phyloP scores from a whole-genome alignment of 2,888 invertebrate genomes.

The Nesidiocoris tenuis region DNA sequence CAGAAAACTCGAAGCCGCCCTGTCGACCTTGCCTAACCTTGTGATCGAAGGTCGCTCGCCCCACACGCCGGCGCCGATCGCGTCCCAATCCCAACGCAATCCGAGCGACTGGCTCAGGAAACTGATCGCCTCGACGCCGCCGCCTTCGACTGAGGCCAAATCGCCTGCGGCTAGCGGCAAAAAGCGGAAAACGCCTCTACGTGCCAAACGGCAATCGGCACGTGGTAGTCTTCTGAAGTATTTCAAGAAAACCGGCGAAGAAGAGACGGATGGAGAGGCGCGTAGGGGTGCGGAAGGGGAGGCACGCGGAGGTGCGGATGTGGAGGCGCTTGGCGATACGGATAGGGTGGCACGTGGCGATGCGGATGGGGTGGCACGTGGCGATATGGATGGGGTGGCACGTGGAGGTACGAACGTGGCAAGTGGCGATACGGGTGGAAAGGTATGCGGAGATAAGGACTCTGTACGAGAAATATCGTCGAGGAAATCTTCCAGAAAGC shows the following conservation, averaged over 20 bases:
- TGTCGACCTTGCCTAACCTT: constrained; percentile 69
- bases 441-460: too few species aligned
- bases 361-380: too few species aligned
- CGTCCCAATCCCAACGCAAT: background rate
- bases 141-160: background rate
- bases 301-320: too few species aligned
- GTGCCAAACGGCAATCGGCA: background rate
- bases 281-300: too few species aligned
- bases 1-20: constrained; percentile 1
- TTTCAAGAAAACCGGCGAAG: constrained; percentile 13
- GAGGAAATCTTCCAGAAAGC: too few species aligned
- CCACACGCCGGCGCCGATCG: constrained; percentile 61
- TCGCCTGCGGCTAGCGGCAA: constrained; percentile 5
- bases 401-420: too few species aligned
- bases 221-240: constrained; percentile 19
- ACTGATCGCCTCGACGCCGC: constrained; percentile 21
- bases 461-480: too few species aligned
- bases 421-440: too few species aligned
- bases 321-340: too few species aligned
- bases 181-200: constrained; percentile 6
- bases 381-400: too few species aligned
- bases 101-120: constrained; percentile 18
- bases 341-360: too few species aligned
- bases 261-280: background rate
- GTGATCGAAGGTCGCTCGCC: constrained; percentile 76